Evolutionary conservation across 2,888 invertebrate genomes (phyloP).

Genomic region (Microctonus hyperodae): DNA sequence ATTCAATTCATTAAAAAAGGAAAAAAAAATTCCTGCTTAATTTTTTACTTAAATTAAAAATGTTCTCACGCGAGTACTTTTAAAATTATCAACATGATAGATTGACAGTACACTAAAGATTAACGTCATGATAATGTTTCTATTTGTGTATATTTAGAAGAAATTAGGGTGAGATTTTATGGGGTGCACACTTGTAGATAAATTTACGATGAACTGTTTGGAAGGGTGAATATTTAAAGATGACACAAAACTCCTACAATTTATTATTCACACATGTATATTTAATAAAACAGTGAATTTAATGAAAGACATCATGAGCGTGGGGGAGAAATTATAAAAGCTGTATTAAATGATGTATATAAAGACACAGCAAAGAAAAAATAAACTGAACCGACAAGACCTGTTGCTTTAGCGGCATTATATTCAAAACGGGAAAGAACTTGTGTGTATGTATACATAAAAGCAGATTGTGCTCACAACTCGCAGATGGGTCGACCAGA

Average conservation of each 20-base stretch:
- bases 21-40: not conserved
- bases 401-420: slow-evolving; percentile 7
- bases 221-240: not conserved
- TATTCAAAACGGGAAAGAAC: not conserved
- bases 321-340: not conserved
- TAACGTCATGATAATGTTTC: not conserved
- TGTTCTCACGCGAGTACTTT: slow-evolving; percentile 1
- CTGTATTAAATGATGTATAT: not conserved
- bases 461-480: slow-evolving; percentile 3
- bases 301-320: not conserved
- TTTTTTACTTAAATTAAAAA: not conserved
- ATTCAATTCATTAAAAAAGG: not conserved
- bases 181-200: not conserved
- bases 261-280: not conserved
- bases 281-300: slow-evolving; percentile 3
- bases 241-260: not conserved
- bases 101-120: not conserved
- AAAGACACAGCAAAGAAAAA: slow-evolving; percentile 10
- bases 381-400: slow-evolving; percentile 6
- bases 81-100: not conserved
- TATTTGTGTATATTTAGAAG: slow-evolving; percentile 4
- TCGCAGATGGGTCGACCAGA: slow-evolving; percentile 2
- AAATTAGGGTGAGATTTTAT: not conserved
- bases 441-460: not conserved
- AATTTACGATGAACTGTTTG: not conserved